Conservation (phyloP, 2,888 invertebrate genomes). For the Drosophila cyrtoloma region DNA sequence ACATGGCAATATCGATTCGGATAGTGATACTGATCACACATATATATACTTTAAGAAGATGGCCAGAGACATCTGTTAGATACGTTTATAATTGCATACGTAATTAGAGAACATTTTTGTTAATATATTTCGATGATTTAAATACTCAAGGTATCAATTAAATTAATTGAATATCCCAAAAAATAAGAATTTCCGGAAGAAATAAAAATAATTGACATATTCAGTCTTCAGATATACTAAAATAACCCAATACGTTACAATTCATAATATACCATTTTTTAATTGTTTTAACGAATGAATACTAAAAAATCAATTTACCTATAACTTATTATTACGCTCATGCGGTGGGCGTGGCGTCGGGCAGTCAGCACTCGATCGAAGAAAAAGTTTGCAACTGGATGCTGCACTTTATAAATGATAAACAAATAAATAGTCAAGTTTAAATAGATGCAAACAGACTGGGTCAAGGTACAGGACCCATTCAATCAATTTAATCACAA, state of each 20-base stretch:
- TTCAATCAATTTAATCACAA: slow-evolving; percentile 23
- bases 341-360: neutral
- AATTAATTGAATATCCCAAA: neutral
- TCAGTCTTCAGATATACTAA: neutral
- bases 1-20: too few relatives aligned
- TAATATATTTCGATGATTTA: neutral
- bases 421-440: slow-evolving; percentile 52
- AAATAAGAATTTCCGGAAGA: neutral
- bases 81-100: neutral
- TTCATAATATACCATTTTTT: neutral
- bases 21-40: too few relatives aligned
- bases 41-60: too few relatives aligned
- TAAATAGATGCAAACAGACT: slow-evolving; percentile 18
- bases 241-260: neutral
- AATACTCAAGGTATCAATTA: neutral
- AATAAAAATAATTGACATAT: neutral
- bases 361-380: neutral
- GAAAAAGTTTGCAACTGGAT: slow-evolving; percentile 4
- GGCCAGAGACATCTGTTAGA: neutral
- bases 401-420: slow-evolving; percentile 49
- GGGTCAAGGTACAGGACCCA: neutral
- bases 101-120: neutral
- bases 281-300: neutral
- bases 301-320: slow-evolving; percentile 23
- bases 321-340: slow-evolving; percentile 22